Percentiles rank a stretch among this genome's conserved stretches.
Conservation (phyloP, 2,888 invertebrate species). For the Metalampra italica region DNA sequence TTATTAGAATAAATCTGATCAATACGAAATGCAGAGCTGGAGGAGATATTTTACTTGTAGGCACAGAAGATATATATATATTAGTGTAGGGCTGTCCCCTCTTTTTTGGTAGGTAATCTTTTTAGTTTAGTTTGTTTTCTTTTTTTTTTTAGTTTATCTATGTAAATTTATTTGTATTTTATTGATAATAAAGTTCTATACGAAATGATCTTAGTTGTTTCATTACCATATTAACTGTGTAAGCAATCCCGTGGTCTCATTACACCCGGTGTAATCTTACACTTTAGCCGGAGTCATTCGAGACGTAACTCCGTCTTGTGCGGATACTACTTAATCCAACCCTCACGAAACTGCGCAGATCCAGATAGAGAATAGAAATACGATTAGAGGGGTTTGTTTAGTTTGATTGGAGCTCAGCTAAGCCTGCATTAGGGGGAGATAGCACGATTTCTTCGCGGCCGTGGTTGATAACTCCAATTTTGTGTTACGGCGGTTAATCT, state of each 20-base stretch:
- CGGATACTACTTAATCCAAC: slow-evolving; percentile 59
- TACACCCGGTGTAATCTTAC: slow-evolving; percentile 11
- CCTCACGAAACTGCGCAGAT: slow-evolving; percentile 63
- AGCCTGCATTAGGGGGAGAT: slow-evolving; percentile 69
- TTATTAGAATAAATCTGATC: no score
- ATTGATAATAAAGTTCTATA: no score
- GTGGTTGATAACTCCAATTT: slow-evolving; percentile 71
- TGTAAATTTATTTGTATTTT: no score
- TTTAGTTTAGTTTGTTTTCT: no score
- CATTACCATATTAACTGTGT: not conserved
- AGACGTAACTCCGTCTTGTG: slow-evolving; percentile 67
- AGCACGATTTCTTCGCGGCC: slow-evolving; percentile 73
- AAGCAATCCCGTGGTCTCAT: slow-evolving; percentile 3
- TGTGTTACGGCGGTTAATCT: slow-evolving; percentile 67
- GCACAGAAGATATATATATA: no score
- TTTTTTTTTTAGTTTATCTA: no score
- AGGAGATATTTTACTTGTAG: no score
- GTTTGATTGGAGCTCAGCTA: slow-evolving; percentile 71
- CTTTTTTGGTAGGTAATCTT: no score
- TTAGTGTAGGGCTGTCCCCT: no score
- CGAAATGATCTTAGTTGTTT: not conserved
- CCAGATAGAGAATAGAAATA: slow-evolving; percentile 69
- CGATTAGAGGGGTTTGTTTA: slow-evolving; percentile 74
- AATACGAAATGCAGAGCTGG: no score
- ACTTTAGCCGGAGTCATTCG: slow-evolving; percentile 53